Base-by-base conservation (phyloP, 2,888 invertebrate species). In the Tenthredo scrophulariae region DNA sequence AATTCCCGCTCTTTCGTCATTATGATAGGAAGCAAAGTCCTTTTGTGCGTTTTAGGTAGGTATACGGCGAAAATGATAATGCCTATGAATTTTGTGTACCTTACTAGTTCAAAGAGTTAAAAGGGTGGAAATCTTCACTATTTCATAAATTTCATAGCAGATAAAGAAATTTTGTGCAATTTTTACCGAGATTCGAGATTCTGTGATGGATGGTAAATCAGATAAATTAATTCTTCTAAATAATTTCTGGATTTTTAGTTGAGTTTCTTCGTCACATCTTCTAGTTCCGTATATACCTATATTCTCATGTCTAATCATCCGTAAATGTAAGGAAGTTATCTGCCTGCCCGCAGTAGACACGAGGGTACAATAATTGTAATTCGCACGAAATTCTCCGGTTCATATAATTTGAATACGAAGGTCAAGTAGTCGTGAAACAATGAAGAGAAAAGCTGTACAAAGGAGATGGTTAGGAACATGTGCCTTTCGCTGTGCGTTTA, bases 371-470 rank as follows among this genome's bases (percentile, higher is more conserved):
- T 62, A 62, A 26, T 26, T 62, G 26, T 62, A 26, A 74, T n/a
- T n/a, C 43, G 74, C n/a, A 74, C 43, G 43, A 6, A 40, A 43
- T 43, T 74, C 29, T 74, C 5, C 40, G 43, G 37, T 15, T 26
- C 13, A 5, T 10, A 15, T 10, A 43, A 22, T 74, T n/a, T 13
- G 10, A 74, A 43, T 40, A 74, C 43, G 7, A 74, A 26, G 74
- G 74, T 74, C 43, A 74, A 74, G 74, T 74, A 43, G 74, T 43
- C 22, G 3, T 43, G 40, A n/a, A 74, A 22, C 26, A 74, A 74
- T 74, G 43, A n/a, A 74, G 74, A 74, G 0, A 74, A 46, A 74
- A 43, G 43, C 13, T 43, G 26, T n/a, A 13, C 26, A 40, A 43
- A 74, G 22, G 40, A 74, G 74, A 74, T 40, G 40, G 43, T 74